Evolutionary conservation across 2,113 vertebrate species (phyloP), one percentile per base, ranked within the genome.

Genomic region (Erythrolamprus reginae): DNA sequence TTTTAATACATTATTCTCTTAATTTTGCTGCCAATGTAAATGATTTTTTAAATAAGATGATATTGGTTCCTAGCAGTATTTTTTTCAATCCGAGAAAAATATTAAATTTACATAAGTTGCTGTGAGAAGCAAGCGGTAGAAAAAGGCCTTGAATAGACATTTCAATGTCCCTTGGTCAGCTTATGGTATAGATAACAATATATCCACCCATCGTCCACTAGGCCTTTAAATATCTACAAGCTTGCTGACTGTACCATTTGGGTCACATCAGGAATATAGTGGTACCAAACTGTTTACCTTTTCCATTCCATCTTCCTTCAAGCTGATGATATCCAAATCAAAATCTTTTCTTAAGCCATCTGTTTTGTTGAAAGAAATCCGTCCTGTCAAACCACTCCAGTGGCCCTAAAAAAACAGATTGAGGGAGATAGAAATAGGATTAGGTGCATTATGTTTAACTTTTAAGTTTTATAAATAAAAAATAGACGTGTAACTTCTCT

Each of bases 281-380:
- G 19, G 86, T 93, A 89, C 42, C 0, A 82, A 89, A 92, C n/a
- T 77, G 33, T 82, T 97, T 96, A 99, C 99, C 99, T 99, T 99
- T 96, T 99, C 98, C 89, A 98, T 97, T 94, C 99, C 98, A 86
- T 99, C 99, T 92, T 99, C 99, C 97, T 99, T 99, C 52, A 99
- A 98, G 95, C 99, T 99, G 96, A 99, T 99, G 94, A 99, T 97
- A 92, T 99, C 99, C 95, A 99, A 97, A 96, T 99, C 98, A 90
- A 99, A 99, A 95, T 99, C 98, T 95, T 98, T 99, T 93, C 99
- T 96, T 91, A 99, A 97, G 89, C 99, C 99, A 0, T 99, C 98
- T 0, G 98, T 99, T 96, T 98, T 99, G 97, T 99, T 99, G 95
- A 99, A 98, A 94, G 97, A 96, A 91, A 99, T 99, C 89, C 98